phyloP scores from a whole-genome alignment of 2,797 vertebrate genomes.

The Huso huso region DNA sequence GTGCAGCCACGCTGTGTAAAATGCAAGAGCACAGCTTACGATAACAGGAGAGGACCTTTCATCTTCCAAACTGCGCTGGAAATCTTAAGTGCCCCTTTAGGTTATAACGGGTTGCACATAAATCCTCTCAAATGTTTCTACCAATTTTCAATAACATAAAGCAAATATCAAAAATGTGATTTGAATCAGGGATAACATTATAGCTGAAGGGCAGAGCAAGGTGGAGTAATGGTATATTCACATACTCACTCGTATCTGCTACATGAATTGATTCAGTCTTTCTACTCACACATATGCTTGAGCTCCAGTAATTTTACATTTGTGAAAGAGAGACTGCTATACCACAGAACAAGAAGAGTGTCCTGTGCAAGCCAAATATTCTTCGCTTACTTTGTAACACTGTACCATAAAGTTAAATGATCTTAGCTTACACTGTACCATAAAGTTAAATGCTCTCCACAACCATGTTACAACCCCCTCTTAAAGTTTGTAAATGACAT shows the following conservation, averaged over 20 bases:
- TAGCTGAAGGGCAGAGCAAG: slow-evolving; percentile 55
- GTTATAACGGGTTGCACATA: slow-evolving; percentile 33
- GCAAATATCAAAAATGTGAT: slow-evolving; percentile 80
- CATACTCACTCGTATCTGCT: slow-evolving; percentile 21
- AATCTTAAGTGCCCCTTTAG: slow-evolving; percentile 43
- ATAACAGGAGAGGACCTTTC: slow-evolving; percentile 63
- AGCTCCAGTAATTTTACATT: too few species aligned
- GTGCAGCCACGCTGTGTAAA: slow-evolving; percentile 45
- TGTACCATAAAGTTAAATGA: too few species aligned
- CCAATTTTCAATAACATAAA: slow-evolving; percentile 67
- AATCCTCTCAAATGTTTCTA: slow-evolving; percentile 50
- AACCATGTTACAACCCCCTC: too few species aligned
- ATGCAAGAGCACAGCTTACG: slow-evolving; percentile 65
- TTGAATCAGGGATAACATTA: slow-evolving; percentile 63
- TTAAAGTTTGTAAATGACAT: too few species aligned
- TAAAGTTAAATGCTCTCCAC: too few species aligned
- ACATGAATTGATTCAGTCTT: slow-evolving; percentile 1
- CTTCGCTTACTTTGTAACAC: too few species aligned
- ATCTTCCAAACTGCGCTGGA: slow-evolving; percentile 60
- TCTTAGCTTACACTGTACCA: too few species aligned
- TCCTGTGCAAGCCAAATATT: too few species aligned
- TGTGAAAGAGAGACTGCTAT: too few species aligned
- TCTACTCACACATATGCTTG: neutral
- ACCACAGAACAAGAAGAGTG: too few species aligned
- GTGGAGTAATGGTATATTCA: slow-evolving; percentile 32